A percentile compares a stretch with the other conserved stretches of the same genome.
These are phyloP conservation scores for Trachymyrmex cornetzi DNA, from an alignment of 1,140 invertebrate genomes.

Conservation along the genomic window DNA sequence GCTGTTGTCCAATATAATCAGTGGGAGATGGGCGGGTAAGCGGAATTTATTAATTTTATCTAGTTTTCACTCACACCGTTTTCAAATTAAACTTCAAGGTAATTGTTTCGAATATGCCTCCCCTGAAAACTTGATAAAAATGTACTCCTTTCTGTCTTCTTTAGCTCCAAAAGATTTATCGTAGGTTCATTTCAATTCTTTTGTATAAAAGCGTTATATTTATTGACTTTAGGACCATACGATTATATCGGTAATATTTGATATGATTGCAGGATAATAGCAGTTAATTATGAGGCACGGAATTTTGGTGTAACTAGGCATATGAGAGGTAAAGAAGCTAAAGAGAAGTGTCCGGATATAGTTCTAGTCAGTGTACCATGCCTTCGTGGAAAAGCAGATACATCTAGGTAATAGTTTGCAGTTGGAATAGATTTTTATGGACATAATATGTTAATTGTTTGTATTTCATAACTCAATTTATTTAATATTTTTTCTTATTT, in stretches of 20 bases:
- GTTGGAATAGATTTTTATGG: slow-evolving; percentile 5
- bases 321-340: slow-evolving; percentile 97
- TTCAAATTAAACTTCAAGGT: not conserved
- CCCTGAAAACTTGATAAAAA: too few relatives aligned
- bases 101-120: too few relatives aligned
- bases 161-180: not conserved
- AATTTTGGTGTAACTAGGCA: slow-evolving; percentile 95
- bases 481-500: not conserved
- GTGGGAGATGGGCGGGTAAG: slow-evolving; percentile 96
- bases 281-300: slow-evolving; percentile 98
- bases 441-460: not conserved
- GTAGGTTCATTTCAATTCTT: not conserved
- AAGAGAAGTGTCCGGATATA: slow-evolving; percentile 95
- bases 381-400: slow-evolving; percentile 96
- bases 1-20: slow-evolving; percentile 98
- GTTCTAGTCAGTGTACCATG: slow-evolving; percentile 94
- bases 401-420: slow-evolving; percentile 92
- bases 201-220: not conserved
- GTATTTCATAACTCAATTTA: slow-evolving; percentile 43
- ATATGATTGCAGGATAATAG: slow-evolving; percentile 93
- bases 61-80: slow-evolving; percentile 12
- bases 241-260: not conserved
- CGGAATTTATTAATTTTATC: slow-evolving; percentile 19
- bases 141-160: not conserved
- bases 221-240: not conserved